Evolutionary conservation across 2,888 invertebrate genomes (phyloP), one percentile per base, ranked within the genome.

Genomic region (Halocaridina rubra): DNA sequence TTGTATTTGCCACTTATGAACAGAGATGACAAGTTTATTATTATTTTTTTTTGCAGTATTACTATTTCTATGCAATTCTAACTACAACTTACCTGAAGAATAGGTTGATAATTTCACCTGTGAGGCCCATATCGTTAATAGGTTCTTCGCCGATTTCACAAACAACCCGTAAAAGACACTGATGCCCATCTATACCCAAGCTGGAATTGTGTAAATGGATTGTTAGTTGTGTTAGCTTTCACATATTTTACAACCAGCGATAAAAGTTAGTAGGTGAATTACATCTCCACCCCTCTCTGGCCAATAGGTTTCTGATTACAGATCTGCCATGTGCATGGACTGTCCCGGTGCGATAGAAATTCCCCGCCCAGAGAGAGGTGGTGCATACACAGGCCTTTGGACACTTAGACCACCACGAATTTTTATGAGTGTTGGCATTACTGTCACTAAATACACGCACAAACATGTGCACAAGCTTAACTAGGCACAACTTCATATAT

Each of bases 141-240:
- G 81, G 81, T 32, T 79, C 64, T 5, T 81, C 82, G 2, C 75
- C 86, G 13, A 86, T 76, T 33, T 79, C 81, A 53, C 86, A 86
- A 79, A 86, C 82, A n/a, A 82, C 86, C 69, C 81, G 29, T 61
- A 86, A 61, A 22, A 86, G 24, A 19, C 86, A 86, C 69, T 32
- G 24, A 2, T 76, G 79, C 2, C 86, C 86, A n/a, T 69, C 79
- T 71, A 86, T 19, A 4, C 86, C 86, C 33, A 72, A 32, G 16
- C 82, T 82, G 57, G 24, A 27, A n/a, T 64, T n/a, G n/a, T n/a
- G n/a, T n/a, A n/a, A n/a, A n/a, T n/a, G n/a, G n/a, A n/a, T n/a
- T n/a, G n/a, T n/a, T n/a, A n/a, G n/a, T n/a, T n/a, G n/a, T n/a
- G n/a, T n/a, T n/a, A n/a, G n/a, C n/a, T n/a, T n/a, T n/a, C n/a